Conservation (phyloP, 1,140 invertebrate species). For the Meloidogyne hapla region DNA sequence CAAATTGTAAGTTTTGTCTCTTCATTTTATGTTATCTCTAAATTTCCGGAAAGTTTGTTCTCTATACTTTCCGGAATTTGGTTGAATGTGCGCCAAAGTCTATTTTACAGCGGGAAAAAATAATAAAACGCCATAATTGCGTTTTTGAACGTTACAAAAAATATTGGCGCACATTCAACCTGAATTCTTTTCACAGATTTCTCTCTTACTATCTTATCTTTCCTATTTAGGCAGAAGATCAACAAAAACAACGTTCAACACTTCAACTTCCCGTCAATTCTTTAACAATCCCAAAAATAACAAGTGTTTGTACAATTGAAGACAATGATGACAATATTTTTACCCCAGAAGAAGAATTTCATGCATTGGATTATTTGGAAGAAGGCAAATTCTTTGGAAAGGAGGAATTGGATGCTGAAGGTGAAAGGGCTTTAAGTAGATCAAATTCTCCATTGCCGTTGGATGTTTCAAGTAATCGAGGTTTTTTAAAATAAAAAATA, state of each 20-base stretch:
- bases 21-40: too few species aligned
- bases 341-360: background rate
- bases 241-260: background rate
- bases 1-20: background rate
- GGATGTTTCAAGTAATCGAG: background rate
- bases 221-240: background rate
- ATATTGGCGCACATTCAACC: too few species aligned
- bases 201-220: background rate
- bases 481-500: too few species aligned
- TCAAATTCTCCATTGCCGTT: background rate
- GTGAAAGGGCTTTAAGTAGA: background rate
- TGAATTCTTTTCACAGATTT: too few species aligned
- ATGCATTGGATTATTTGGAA: conserved; percentile 25
- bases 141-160: too few species aligned
- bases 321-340: too few species aligned
- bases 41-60: too few species aligned
- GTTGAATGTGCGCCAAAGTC: too few species aligned
- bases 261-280: background rate
- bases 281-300: background rate
- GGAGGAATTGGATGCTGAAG: conserved; percentile 14
- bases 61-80: too few species aligned
- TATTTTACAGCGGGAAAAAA: too few species aligned
- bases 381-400: conserved; percentile 39
- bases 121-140: too few species aligned
- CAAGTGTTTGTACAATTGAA: background rate